phyloP scores from a whole-genome alignment of 1,140 invertebrate species.

The Trachymyrmex septentrionalis region DNA sequence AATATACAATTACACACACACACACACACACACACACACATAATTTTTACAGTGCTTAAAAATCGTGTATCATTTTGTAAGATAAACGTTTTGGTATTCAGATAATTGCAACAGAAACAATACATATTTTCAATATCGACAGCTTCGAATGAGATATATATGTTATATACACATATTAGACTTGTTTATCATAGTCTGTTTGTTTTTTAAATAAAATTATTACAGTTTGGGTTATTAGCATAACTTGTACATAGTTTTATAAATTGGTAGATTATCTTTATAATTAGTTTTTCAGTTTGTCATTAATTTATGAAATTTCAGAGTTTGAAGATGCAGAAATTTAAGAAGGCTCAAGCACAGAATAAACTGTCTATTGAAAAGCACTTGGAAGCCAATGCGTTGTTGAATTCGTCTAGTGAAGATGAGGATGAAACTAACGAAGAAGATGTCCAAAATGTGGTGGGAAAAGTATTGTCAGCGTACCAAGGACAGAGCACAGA shows the following conservation, averaged over 20 bases:
- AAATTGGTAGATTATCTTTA: neutral
- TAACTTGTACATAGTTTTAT: neutral
- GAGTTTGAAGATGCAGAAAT: constrained; percentile 84
- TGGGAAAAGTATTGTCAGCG: constrained; percentile 80
- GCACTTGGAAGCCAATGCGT: constrained; percentile 86
- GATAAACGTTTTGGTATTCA: neutral
- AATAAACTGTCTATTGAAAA: constrained; percentile 88
- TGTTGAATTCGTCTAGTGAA: constrained; percentile 81
- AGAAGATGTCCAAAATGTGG: constrained; percentile 78
- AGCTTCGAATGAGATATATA: neutral
- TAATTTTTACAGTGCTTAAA: neutral
- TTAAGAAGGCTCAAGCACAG: constrained; percentile 87
- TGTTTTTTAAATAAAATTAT: neutral
- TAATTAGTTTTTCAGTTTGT: neutral
- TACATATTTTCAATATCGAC: neutral
- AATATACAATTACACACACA: neutral
- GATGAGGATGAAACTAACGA: constrained; percentile 82
- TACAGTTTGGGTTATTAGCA: neutral
- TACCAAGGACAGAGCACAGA: constrained; percentile 86
- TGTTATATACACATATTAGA: neutral
- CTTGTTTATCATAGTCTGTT: neutral
- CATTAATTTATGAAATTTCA: neutral
- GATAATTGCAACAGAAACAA: neutral
- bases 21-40: too few species aligned
- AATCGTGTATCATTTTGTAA: neutral